Conservation (phyloP, 2,113 vertebrate genomes). For the Ornithorhynchus anatinus region DNA sequence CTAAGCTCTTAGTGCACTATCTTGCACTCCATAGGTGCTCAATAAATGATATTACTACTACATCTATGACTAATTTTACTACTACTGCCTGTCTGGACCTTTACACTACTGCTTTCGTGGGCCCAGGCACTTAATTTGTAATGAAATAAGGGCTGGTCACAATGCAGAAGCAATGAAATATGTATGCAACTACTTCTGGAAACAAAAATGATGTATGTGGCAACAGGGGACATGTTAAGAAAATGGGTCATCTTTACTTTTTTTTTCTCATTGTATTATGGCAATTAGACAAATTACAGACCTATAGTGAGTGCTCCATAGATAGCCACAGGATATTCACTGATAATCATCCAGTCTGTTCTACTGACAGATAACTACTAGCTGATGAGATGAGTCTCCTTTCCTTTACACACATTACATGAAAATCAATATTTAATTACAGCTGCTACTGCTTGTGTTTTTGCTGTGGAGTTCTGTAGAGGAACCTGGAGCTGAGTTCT, state of each 20-base stretch:
- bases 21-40: too few relatives aligned
- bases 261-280: not conserved
- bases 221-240: conserved; percentile 2
- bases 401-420: conserved; percentile 1
- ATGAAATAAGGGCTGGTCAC: too few relatives aligned
- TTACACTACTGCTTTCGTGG: too few relatives aligned
- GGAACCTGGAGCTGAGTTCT: not conserved
- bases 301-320: not conserved
- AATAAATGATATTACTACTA: too few relatives aligned
- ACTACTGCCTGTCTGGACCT: too few relatives aligned
- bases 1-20: too few relatives aligned
- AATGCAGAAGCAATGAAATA: not conserved
- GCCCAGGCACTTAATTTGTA: too few relatives aligned
- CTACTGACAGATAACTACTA: conserved; percentile 7
- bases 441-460: not conserved
- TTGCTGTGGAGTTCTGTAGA: not conserved
- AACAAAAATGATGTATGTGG: not conserved
- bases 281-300: not conserved
- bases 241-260: not conserved
- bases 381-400: conserved; percentile 20
- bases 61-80: too few relatives aligned
- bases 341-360: conserved; percentile 32
- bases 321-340: conserved; percentile 16
- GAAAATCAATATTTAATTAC: conserved; percentile 55
- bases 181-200: not conserved